phyloP scores from a whole-genome alignment of 2,113 vertebrate genomes.

The Prietella phreatophila region DNA sequence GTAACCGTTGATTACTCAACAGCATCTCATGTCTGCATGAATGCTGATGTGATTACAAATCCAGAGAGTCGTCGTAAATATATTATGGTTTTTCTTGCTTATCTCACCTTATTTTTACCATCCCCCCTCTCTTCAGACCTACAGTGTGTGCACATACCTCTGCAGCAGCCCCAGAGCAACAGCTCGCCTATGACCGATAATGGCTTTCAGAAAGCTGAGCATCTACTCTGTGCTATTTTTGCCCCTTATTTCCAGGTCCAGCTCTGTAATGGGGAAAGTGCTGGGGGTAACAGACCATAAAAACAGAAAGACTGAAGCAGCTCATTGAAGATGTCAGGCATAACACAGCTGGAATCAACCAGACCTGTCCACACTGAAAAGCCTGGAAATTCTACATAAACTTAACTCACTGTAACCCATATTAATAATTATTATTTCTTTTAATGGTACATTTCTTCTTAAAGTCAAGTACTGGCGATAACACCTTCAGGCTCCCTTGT shows the following conservation, averaged over 20 bases:
- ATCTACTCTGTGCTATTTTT: constrained; percentile 54
- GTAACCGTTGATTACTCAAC: not conserved
- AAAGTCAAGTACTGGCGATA: not conserved
- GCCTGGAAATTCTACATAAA: not conserved
- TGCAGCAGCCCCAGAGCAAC: constrained; percentile 39
- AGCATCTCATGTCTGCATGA: not conserved
- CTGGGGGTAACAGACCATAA: constrained; percentile 18
- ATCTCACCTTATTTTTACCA: not conserved
- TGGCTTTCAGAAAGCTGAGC: constrained; percentile 53
- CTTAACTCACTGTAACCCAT: not conserved
- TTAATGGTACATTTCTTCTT: not conserved
- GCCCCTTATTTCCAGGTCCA: constrained; percentile 42
- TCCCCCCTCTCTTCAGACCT: constrained; percentile 4
- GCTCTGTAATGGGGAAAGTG: constrained; percentile 41
- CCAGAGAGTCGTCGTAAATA: not conserved
- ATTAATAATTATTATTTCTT: not conserved
- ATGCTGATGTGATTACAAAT: not conserved
- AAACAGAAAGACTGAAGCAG: constrained; percentile 22
- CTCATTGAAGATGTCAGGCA: constrained; percentile 1
- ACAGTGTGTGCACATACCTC: constrained; percentile 35
- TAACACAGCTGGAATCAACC: not conserved
- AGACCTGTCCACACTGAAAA: not conserved
- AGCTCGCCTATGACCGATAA: constrained; percentile 53
- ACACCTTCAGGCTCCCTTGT: not conserved
- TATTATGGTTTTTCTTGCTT: not conserved